A percentile compares a stretch with the other conserved stretches of the same genome.
Conservation (phyloP, 2,888 invertebrate species). For the Myopa testacea region DNA sequence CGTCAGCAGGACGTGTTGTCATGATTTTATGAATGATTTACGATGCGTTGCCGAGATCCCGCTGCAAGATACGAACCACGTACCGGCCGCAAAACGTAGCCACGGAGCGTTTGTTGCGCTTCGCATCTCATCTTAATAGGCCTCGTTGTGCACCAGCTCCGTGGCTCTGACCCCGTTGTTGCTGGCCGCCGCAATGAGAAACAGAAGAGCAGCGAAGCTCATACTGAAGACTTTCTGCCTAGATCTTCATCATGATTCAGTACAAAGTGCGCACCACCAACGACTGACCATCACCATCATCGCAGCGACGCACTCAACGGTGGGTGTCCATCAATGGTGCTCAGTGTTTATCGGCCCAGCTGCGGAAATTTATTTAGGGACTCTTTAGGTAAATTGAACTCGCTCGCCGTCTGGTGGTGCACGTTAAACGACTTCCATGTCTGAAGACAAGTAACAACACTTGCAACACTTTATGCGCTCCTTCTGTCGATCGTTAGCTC, state of each 20-base stretch:
- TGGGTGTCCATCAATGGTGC: slow-evolving; percentile 37
- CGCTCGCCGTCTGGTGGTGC: background rate
- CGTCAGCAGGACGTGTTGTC: slow-evolving; percentile 38
- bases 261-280: slow-evolving; percentile 17
- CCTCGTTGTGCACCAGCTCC: slow-evolving; percentile 7
- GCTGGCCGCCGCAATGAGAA: background rate
- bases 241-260: slow-evolving; percentile 21
- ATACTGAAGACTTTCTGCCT: slow-evolving; percentile 4
- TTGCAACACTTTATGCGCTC: background rate
- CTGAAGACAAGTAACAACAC: background rate
- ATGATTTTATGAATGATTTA: slow-evolving; percentile 63
- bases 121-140: slow-evolving; percentile 2
- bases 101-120: background rate
- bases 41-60: slow-evolving; percentile 57
- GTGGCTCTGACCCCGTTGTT: background rate
- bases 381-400: slow-evolving; percentile 26
- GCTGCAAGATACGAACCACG: background rate
- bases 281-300: slow-evolving; percentile 46
- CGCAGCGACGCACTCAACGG: slow-evolving; percentile 13
- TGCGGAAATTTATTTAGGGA: slow-evolving; percentile 57
- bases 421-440: background rate
- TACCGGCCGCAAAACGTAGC: slow-evolving; percentile 6
- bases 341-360: background rate
- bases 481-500: background rate
- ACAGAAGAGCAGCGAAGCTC: background rate